A percentile compares a stretch with the other conserved stretches of the same genome.
Conservation (phyloP, 2,888 invertebrate genomes). For the Antheraea yamamai region DNA sequence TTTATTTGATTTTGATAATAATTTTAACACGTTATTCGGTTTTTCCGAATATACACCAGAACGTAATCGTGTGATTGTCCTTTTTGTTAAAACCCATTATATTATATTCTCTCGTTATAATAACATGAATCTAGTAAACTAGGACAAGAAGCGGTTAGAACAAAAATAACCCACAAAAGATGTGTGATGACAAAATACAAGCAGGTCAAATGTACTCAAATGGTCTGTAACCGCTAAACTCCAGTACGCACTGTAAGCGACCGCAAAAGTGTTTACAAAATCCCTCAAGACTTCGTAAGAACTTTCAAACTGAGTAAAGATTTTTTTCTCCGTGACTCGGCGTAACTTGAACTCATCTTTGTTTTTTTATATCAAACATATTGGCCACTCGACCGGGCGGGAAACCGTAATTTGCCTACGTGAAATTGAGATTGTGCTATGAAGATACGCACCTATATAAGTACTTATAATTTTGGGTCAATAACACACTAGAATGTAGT, state of each 20-base stretch:
- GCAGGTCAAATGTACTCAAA: slow-evolving; percentile 6
- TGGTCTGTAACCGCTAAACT: neutral
- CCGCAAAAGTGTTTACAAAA: slow-evolving; percentile 8
- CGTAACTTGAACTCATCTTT: neutral
- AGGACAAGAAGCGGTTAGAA: neutral
- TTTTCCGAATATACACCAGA: too few species aligned
- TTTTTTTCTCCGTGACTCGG: neutral
- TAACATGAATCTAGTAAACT: neutral
- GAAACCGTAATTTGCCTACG: neutral
- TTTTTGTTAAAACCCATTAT: too few species aligned
- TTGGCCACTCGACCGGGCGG: neutral
- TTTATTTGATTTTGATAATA: too few species aligned
- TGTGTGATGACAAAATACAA: neutral
- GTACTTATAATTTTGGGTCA: neutral
- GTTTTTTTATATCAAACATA: neutral
- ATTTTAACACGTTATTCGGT: too few species aligned
- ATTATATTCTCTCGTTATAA: too few species aligned
- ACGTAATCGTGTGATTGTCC: too few species aligned
- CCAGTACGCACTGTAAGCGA: neutral
- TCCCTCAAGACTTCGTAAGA: neutral
- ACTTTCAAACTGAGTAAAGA: neutral
- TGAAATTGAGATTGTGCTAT: neutral
- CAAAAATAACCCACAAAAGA: neutral
- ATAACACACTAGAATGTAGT: slow-evolving; percentile 4
- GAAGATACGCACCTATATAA: neutral